Evolutionary conservation across 2,113 vertebrate species (phyloP), one percentile per base, ranked within the genome.

Genomic region (Ancistrus triradiatus): DNA sequence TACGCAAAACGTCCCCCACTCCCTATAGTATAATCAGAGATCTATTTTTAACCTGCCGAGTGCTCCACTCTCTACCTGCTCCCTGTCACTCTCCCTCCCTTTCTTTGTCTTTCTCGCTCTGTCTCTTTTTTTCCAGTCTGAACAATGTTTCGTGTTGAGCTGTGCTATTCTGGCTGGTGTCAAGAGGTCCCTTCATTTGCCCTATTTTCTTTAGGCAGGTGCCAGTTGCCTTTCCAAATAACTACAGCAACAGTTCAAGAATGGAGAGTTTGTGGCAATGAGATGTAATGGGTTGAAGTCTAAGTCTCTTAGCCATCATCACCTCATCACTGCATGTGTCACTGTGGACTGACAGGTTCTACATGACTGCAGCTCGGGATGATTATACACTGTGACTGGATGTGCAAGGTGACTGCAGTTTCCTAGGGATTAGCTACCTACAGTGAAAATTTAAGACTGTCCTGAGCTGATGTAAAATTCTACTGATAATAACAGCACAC

Each of bases 111-210:
- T n/a, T n/a, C n/a, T n/a, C n/a, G n/a, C n/a, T n/a, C n/a, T n/a
- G n/a, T n/a, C n/a, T n/a, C n/a, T 25, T 59, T 27, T 46, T 18
- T 7, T 38, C 5, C n/a, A n/a, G n/a, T 27, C 7, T 63, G 35
- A 51, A 51, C 35, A 51, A 42, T 27, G 24, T 38, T 51, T 52
- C 35, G 6, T 28, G 60, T 42, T 51, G n/a, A 28, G 7, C 22
- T 63, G 60, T 63, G 48, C 60, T 63, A 42, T 63, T 52, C 47
- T 10, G 13, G 15, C n/a, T 51, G 11, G 28, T 63, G 48, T 42
- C 47, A 63, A 51, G 48, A 42, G 60, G 48, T 50, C 24, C 42
- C n/a, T 63, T 15, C 3, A n/a, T 28, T 28, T 63, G 35, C 24
- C 35, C 60, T 40, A 42, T 15, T 27, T 42, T 51, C n/a, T 18